Evolutionary conservation across 1,140 invertebrate genomes (phyloP).

Genomic region (Meloidogyne chitwoodi): DNA sequence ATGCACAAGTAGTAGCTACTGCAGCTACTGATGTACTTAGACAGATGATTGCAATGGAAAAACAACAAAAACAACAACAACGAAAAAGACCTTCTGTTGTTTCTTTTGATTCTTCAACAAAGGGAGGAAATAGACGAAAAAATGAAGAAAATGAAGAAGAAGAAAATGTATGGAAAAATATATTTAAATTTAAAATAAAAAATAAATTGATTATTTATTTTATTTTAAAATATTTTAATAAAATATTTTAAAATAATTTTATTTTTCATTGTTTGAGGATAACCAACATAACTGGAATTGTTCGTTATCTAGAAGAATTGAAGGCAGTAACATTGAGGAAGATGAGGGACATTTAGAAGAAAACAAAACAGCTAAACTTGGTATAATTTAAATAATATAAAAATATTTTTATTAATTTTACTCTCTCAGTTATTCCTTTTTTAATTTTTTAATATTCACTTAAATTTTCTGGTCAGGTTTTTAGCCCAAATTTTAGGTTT

Average conservation of each 20-base stretch:
- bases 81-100: too few species aligned
- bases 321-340: not conserved
- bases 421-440: too few species aligned
- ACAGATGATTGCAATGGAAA: constrained; percentile 6
- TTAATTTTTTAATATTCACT: too few species aligned
- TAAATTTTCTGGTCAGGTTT: too few species aligned
- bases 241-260: not conserved
- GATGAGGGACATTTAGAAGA: too few species aligned
- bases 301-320: not conserved
- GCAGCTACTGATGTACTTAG: constrained; percentile 9
- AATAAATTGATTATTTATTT: too few species aligned
- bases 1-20: constrained; percentile 1
- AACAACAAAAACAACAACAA: constrained; percentile 5
- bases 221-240: too few species aligned
- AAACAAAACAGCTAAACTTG: too few species aligned
- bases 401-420: too few species aligned
- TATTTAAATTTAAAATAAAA: too few species aligned
- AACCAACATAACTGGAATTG: not conserved
- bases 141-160: not conserved
- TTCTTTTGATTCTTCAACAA: not conserved
- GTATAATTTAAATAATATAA: too few species aligned
- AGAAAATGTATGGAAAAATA: not conserved
- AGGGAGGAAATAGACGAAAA: not conserved
- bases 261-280: not conserved
- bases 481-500: too few species aligned